Evolutionary conservation across 2,888 invertebrate species (phyloP), one percentile per base, ranked within the genome.

Genomic region (Philonicus albiceps): DNA sequence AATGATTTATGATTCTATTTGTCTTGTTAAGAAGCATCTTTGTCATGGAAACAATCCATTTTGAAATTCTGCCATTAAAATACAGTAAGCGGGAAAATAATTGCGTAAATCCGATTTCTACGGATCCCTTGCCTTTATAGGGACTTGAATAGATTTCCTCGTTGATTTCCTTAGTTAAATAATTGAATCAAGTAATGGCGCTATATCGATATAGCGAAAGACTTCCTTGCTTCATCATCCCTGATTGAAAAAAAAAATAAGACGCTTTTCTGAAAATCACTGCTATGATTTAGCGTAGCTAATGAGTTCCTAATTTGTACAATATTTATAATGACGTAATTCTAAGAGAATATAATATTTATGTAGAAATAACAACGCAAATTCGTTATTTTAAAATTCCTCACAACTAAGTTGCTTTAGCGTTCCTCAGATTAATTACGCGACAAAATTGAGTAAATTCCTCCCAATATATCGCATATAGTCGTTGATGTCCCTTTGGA

Each of bases 61-160:
- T 78, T 43, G 49, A 78, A 43, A 43, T 53, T 49, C 16, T 31
- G 16, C 78, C 37, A 78, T 31, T 78, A 53, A 78, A 78, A 78
- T 13, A 43, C 30, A 78, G n/a, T 49, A 27, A 78, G 16, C 30
- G 30, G 27, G 31, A 43, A 85, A 75, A 85, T 85, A 85, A 85
- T 85, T 85, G 85, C 75, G 43, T 85, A 53, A 85, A 85, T 75
- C 85, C 85, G 85, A 85, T 85, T 85, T 85, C 16, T 3, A 19
- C 49, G 7, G 27, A 16, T 78, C 27, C 22, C 8, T 40, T 40
- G 40, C 43, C n/a, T 37, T 5, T 2, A 13, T 16, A 49, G 40
- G 27, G 49, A 27, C 16, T 2, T 5, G 3, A 37, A 3, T 40
- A 76, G 75, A 40, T 27, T 27, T 40, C n/a, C 40, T 40, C 40